Base-by-base conservation (phyloP, 2,113 vertebrate species). In the Saguinus midas region DNA sequence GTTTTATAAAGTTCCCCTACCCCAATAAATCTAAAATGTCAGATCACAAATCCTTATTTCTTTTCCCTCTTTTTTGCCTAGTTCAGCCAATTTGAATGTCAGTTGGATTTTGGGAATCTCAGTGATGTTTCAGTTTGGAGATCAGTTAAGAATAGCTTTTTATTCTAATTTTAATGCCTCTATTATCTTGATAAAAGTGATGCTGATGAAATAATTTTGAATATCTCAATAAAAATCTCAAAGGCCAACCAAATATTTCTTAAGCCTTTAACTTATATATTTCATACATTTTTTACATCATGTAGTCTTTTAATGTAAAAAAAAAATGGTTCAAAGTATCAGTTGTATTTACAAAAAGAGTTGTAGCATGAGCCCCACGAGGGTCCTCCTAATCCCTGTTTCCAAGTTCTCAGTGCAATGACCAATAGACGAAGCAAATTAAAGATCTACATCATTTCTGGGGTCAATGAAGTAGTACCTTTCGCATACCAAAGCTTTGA, bases 201-300 rank as follows among this genome's bases (percentile, higher is more conserved):
- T 76, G 64, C 40, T 75, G 13, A 87, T 83, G 55, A 94, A 90
- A 96, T 87, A 1, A 81, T 84, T 87, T 81, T 87, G 40, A 84
- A 87, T 92, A 25, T 45, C 58, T 35, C 79, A 96, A 70, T 50
- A 86, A 3, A 9, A 78, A 25, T 20, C 82, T 45, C 61, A 40
- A 61, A 35, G 88, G 9, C 52, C 48, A 72, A 86, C 20, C 2
- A 90, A 80, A 91, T 86, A 11, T 40, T 16, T 58, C 81, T 64
- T 45, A 90, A 73, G 10, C 3, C 43, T 94, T 87, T 29, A 76
- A 52, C 58, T 29, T 64, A 64, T 1, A 55, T 43, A 61, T 5
- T 8, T 85, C 90, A 8, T n/a, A 58, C 12, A 29, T 29, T 94
- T 81, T 68, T 78, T 52, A 23, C 0, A n/a, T 86, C 2, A 37